These are phyloP conservation scores for Conops quadrifasciatus DNA, from an alignment of 2,888 invertebrate genomes.

Conservation along the genomic window DNA sequence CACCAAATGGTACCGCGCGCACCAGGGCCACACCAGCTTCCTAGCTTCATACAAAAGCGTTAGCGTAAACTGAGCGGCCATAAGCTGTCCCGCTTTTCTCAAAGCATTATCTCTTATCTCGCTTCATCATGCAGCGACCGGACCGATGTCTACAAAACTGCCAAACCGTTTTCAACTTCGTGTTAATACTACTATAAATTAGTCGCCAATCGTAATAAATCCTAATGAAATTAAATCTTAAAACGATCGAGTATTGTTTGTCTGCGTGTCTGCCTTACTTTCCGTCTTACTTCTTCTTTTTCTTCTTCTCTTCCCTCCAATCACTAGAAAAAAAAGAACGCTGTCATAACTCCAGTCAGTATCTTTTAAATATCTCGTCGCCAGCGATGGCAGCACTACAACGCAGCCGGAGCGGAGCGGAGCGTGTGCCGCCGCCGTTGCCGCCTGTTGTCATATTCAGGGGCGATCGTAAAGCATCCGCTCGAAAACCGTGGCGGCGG, in stretches of 20 bases:
- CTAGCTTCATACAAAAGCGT: not conserved
- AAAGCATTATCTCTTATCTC: not conserved
- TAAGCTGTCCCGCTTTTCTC: conserved; percentile 28
- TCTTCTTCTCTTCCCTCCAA: not conserved
- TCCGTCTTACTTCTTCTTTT: not conserved
- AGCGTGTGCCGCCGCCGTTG: conserved; percentile 22
- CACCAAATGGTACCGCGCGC: not conserved
- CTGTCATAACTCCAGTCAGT: not conserved
- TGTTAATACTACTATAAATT: conserved; percentile 45
- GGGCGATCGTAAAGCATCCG: not conserved
- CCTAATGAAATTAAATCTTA: conserved; percentile 25
- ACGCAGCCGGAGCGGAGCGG: conserved; percentile 4
- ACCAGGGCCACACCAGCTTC: conserved; percentile 17
- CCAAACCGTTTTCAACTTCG: conserved; percentile 32
- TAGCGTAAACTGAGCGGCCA: not conserved
- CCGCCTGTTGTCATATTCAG: not conserved
- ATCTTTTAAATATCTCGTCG: conserved; percentile 10
- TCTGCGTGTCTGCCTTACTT: not conserved
- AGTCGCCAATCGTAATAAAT: conserved; percentile 41
- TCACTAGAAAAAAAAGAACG: too few relatives aligned
- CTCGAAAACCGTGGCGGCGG: conserved; percentile 14
- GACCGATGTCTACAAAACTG: conserved; percentile 1
- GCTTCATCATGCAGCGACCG: not conserved
- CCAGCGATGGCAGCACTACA: not conserved
- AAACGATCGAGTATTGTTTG: conserved; percentile 13